Percentiles rank a stretch among this genome's conserved stretches.
Evolutionary conservation across 2,797 vertebrate species (phyloP).

Genomic region (Molossus alvarezi): DNA sequence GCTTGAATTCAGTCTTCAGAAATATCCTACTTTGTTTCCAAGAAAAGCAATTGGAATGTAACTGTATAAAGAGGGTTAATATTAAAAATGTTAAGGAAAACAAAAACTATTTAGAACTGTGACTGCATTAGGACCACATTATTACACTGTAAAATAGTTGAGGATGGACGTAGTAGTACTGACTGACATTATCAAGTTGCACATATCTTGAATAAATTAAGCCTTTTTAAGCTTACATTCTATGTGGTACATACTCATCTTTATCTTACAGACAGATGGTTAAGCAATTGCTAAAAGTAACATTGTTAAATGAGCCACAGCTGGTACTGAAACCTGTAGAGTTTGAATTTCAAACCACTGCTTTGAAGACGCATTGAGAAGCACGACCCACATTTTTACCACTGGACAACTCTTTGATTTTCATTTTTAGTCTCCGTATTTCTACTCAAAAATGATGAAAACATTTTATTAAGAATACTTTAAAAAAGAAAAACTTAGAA

Average conservation of each 20-base stretch:
- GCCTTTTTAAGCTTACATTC: background rate
- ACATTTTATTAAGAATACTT: background rate
- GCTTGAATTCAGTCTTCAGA: slow-evolving; percentile 86
- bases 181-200: background rate
- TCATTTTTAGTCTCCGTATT: background rate
- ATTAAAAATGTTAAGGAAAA: slow-evolving; percentile 76
- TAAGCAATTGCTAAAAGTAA: background rate
- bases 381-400: background rate
- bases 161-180: background rate
- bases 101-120: background rate
- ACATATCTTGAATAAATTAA: slow-evolving; percentile 54
- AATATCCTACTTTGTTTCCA: slow-evolving; percentile 80
- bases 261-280: background rate
- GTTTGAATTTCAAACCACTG: background rate
- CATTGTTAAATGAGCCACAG: background rate
- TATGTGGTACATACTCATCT: background rate
- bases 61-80: slow-evolving; percentile 79
- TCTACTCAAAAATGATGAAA: background rate
- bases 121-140: background rate
- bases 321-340: background rate
- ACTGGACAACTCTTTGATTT: background rate
- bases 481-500: background rate
- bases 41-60: slow-evolving; percentile 85
- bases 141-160: background rate
- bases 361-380: background rate